Percentiles rank a stretch among this genome's conserved stretches.
These are phyloP conservation scores for Apodemus speciosus DNA, from an alignment of 2,113 vertebrate genomes.

Conservation along the genomic window DNA sequence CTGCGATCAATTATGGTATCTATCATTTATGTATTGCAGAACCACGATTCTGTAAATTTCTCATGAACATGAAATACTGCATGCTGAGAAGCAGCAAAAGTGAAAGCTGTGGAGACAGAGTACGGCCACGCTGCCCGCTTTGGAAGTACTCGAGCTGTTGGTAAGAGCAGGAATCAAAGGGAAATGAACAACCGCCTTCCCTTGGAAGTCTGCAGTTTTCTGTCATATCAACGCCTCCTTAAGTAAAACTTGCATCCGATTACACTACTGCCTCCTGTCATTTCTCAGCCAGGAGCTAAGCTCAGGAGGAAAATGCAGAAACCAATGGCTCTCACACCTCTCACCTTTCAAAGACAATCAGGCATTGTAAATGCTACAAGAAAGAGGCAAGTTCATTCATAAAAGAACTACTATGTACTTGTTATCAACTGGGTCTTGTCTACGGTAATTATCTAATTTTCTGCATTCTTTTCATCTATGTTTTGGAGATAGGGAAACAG, in stretches of 20 bases:
- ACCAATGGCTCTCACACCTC: background rate
- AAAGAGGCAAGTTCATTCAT: conserved; percentile 30
- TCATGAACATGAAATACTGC: conserved; percentile 29
- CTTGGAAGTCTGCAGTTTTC: background rate
- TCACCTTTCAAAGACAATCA: background rate
- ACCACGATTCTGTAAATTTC: background rate
- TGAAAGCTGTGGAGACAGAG: background rate
- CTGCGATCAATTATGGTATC: background rate
- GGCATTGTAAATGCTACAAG: background rate
- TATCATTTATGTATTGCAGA: background rate
- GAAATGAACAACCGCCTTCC: background rate
- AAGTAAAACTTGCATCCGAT: background rate
- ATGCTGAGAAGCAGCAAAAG: background rate
- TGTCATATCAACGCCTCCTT: background rate
- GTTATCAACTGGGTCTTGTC: conserved; percentile 11
- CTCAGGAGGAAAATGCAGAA: conserved; percentile 40
- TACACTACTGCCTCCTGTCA: background rate
- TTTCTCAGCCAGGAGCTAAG: conserved; percentile 35
- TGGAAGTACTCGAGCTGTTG: background rate
- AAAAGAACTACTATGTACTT: background rate
- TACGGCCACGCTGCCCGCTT: background rate
- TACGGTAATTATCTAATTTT: conserved; percentile 40
- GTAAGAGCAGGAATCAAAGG: background rate
- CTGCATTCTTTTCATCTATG: background rate
- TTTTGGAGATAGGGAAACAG: background rate